A percentile compares a stretch with the other conserved stretches of the same genome.
These are phyloP conservation scores for Andrena haemorrhoa DNA, from an alignment of 2,888 invertebrate species.

Conservation along the genomic window DNA sequence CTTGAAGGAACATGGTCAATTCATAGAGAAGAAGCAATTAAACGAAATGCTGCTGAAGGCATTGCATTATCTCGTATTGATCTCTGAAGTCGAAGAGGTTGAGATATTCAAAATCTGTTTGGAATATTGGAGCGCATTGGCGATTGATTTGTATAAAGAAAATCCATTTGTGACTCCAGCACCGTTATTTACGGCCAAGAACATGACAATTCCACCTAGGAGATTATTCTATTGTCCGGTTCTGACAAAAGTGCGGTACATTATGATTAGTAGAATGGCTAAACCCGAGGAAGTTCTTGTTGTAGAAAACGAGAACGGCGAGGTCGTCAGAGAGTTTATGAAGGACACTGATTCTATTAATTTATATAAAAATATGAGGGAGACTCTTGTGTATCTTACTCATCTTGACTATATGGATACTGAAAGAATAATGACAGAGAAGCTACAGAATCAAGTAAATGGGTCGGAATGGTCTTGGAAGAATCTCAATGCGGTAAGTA, in stretches of 20 bases:
- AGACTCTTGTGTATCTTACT: conserved; percentile 98
- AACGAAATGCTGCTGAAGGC: conserved; percentile 93
- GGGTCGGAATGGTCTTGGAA: conserved; percentile 99
- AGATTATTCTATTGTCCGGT: conserved; percentile 92
- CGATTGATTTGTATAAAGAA: conserved; percentile 96
- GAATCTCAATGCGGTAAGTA: conserved; percentile 95
- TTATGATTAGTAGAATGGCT: conserved; percentile 99
- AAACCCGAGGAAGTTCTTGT: conserved; percentile 99
- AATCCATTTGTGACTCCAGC: conserved; percentile 89
- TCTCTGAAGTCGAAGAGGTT: conserved; percentile 99
- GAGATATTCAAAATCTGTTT: conserved; percentile 99
- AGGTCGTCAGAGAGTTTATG: conserved; percentile 99
- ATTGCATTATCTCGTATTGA: conserved; percentile 94
- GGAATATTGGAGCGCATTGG: conserved; percentile 98
- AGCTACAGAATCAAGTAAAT: conserved; percentile 98
- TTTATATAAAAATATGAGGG: conserved; percentile 99
- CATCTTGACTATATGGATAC: conserved; percentile 99
- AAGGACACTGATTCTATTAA: conserved; percentile 99
- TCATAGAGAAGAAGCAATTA: conserved; percentile 93
- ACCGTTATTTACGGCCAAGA: conserved; percentile 82
- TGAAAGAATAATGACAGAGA: conserved; percentile 99
- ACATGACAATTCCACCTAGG: conserved; percentile 86
- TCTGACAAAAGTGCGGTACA: conserved; percentile 95
- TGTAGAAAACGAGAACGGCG: conserved; percentile 99
- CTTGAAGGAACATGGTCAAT: conserved; percentile 96